A percentile compares a stretch with the other conserved stretches of the same genome.
These are phyloP conservation scores for Furcula furcula DNA, from an alignment of 2,888 invertebrate species.

Conservation along the genomic window DNA sequence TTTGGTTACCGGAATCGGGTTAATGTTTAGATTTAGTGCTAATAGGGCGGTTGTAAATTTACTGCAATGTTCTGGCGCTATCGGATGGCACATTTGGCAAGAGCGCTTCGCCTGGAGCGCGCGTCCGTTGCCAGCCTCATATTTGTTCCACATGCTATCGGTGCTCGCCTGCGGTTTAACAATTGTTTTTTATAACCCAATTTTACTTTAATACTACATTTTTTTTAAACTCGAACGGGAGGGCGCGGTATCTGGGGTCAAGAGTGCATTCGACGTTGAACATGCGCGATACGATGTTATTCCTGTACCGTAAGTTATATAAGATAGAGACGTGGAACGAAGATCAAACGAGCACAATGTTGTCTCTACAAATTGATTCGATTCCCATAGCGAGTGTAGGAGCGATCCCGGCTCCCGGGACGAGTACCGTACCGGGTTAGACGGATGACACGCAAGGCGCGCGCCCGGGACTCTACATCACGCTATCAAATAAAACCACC, in stretches of 20 bases:
- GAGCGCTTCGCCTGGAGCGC: conserved; percentile 52
- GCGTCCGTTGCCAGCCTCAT: conserved; percentile 61
- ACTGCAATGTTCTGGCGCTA: conserved; percentile 75
- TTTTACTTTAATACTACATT: conserved; percentile 22
- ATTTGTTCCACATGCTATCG: conserved; percentile 61
- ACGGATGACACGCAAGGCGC: conserved; percentile 22
- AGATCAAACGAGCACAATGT: conserved; percentile 54
- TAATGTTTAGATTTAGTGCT: conserved; percentile 82
- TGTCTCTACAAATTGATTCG: conserved; percentile 70
- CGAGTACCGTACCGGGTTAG: conserved; percentile 19
- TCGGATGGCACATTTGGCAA: conserved; percentile 80
- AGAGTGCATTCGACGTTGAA: conserved; percentile 27
- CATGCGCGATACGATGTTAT: conserved; percentile 19
- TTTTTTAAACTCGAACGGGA: conserved; percentile 15
- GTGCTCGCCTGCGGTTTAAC: conserved; percentile 55
- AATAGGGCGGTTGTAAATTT: conserved; percentile 79
- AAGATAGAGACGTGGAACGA: conserved; percentile 47
- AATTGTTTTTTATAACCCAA: conserved; percentile 50
- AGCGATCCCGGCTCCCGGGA: conserved; percentile 35
- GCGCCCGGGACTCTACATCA: conserved; percentile 14
- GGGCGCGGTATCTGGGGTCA: conserved; percentile 27
- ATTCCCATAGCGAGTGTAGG: conserved; percentile 57
- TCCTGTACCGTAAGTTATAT: conserved; percentile 27
- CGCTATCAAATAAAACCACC: conserved; percentile 26
- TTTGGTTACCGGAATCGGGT: conserved; percentile 76